Percentiles rank a stretch among this genome's conserved stretches.
phyloP scores from a whole-genome alignment of 2,113 vertebrate genomes.

The Pontoporia blainvillei region DNA sequence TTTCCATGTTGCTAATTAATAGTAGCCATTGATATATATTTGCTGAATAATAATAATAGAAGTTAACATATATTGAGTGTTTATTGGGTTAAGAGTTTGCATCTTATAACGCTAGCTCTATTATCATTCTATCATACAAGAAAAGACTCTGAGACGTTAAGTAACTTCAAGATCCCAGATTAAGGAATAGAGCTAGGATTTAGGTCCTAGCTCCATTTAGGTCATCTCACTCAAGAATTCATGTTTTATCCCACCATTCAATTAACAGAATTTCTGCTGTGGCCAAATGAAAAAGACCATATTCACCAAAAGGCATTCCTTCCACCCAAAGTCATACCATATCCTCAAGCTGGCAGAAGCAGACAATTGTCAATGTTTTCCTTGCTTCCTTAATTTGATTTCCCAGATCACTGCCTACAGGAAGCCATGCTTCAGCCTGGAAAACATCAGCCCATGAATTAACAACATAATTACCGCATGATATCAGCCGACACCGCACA shows the following conservation, averaged over 20 bases:
- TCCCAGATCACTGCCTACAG: constrained; percentile 50
- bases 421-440: constrained; percentile 53
- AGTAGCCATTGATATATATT: background rate
- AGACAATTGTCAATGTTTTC: constrained; percentile 37
- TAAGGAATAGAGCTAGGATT: background rate
- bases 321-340: background rate
- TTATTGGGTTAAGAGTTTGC: background rate
- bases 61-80: background rate
- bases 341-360: background rate
- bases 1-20: background rate
- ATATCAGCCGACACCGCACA: constrained; percentile 30
- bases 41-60: background rate
- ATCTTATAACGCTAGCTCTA: background rate
- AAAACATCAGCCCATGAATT: constrained; percentile 68
- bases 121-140: background rate
- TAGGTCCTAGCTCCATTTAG: background rate
- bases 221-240: background rate
- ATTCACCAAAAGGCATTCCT: constrained; percentile 1
- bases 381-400: constrained; percentile 39
- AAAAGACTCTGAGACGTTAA: background rate
- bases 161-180: background rate
- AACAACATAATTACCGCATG: constrained; percentile 63
- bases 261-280: constrained; percentile 1
- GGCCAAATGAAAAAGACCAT: background rate
- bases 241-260: background rate